These are phyloP conservation scores for Trigoniulus corallinus DNA, from an alignment of 1,140 invertebrate genomes.

Conservation along the genomic window DNA sequence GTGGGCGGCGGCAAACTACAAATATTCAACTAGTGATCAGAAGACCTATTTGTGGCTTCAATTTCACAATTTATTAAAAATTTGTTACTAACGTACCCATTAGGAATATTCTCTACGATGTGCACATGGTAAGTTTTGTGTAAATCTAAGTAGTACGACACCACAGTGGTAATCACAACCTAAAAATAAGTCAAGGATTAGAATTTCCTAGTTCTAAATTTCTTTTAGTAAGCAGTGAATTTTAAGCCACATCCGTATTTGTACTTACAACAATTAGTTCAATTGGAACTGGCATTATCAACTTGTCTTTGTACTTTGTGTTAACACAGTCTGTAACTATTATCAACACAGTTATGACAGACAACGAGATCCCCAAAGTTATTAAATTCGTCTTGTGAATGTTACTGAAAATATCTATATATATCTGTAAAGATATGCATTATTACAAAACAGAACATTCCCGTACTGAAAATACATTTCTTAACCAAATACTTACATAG, in stretches of 20 bases:
- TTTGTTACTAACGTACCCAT: constrained; percentile 37
- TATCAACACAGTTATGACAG: constrained; percentile 1
- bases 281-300: constrained; percentile 9
- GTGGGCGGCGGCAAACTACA: constrained; percentile 37
- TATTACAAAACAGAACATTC: neutral
- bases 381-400: constrained; percentile 43
- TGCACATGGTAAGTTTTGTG: constrained; percentile 36
- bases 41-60: neutral
- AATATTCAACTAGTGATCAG: too few relatives aligned
- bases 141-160: constrained; percentile 43
- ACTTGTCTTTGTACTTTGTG: constrained; percentile 2
- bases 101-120: constrained; percentile 55
- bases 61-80: neutral
- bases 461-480: neutral
- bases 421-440: constrained; percentile 41
- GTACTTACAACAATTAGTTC: constrained; percentile 10
- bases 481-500: constrained; percentile 19
- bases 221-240: neutral
- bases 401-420: constrained; percentile 41
- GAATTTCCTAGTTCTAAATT: neutral
- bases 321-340: constrained; percentile 10
- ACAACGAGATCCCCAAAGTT: constrained; percentile 21
- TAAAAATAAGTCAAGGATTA: neutral
- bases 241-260: neutral
- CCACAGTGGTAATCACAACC: constrained; percentile 46